Conservation (phyloP, 2,797 vertebrate genomes). For the Trachops cirrhosus region DNA sequence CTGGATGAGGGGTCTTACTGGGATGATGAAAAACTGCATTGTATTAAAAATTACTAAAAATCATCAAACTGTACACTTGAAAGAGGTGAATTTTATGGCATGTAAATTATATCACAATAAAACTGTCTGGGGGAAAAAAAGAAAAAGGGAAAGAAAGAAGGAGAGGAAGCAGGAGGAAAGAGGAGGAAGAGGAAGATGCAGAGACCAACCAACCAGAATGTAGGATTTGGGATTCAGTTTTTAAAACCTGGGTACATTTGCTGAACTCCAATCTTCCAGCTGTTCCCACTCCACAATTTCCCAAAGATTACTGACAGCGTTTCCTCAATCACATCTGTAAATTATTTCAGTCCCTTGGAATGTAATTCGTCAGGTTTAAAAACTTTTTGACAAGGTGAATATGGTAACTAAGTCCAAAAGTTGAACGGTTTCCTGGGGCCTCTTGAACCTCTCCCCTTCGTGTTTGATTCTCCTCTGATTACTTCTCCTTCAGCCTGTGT, state of each 20-base stretch:
- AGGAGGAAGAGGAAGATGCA: background rate
- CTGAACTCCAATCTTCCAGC: background rate
- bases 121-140: background rate
- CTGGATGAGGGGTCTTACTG: background rate
- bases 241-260: background rate
- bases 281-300: background rate
- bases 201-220: background rate
- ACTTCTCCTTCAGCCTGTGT: constrained; percentile 27
- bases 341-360: constrained; percentile 45
- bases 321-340: constrained; percentile 21
- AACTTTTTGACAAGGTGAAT: constrained; percentile 27
- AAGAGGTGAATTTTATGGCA: background rate
- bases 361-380: constrained; percentile 14
- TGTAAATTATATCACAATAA: background rate
- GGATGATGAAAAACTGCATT: background rate
- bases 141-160: background rate
- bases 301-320: background rate
- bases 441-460: background rate
- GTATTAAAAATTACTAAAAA: background rate
- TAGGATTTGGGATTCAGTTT: background rate
- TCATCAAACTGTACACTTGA: background rate
- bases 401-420: background rate
- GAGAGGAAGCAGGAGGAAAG: background rate
- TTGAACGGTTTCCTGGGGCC: background rate
- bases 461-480: background rate